Evolutionary conservation across 2,888 invertebrate genomes (phyloP), one percentile per base, ranked within the genome.

Genomic region (Apocheima hispidaria): DNA sequence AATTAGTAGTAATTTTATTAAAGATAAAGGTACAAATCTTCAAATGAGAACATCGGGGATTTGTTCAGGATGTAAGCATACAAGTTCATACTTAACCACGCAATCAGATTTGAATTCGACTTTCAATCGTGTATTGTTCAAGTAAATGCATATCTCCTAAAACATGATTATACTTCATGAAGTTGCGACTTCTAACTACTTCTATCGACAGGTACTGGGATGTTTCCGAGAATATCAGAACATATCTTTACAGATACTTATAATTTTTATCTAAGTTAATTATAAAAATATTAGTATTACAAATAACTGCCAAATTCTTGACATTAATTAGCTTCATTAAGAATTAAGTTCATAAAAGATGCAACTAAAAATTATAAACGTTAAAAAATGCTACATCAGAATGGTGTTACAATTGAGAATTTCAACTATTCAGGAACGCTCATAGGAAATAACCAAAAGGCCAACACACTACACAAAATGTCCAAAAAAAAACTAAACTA

Each of bases 1-100:
- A 79, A 78, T 83, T 79, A 84, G 82, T 79, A 84, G 83, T 86
- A 88, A 78, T 84, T 90, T 90, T 91, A 90, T 91, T 87, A 75
- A 81, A 89, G 83, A 86, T 82, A 84, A 82, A 83, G 82, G 84
- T 84, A 88, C 71, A 68, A 62, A 62, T 81, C 75, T 81, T 84
- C 84, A 79, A 66, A 56, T 64, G 71, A 77, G 74, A 77, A 68
- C 68, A 64, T 60, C 38, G 36, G 46, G 60, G 2, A 61, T 53
- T 63, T 65, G 62, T 65, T 59, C 64, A 52, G 40, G 44, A 50
- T 52, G 51, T 36, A 38, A 56, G 62, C 59, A 53, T 43, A 51
- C 55, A 60, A 46, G 46, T 51, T 12, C 18, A 14, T n/a, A 50
- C 6, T 16, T 51, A 51, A 20, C 50, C 51, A 57, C 64, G 50